Conservation (phyloP, 2,797 vertebrate genomes). For the Trematomus bernacchii region DNA sequence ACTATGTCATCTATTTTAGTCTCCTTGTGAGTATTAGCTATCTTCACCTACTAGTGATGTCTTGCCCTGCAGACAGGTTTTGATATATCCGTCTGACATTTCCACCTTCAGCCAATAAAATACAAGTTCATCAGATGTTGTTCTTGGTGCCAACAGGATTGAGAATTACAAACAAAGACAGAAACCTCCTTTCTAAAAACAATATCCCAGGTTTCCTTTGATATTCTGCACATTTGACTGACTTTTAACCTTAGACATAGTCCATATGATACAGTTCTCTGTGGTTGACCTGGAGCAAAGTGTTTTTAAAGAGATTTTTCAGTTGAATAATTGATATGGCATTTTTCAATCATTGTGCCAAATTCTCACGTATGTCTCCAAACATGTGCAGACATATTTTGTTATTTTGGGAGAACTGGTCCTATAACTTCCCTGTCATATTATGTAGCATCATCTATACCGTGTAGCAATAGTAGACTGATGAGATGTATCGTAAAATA, state of each 20-base stretch:
- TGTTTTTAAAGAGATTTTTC: neutral
- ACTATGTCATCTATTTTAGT: neutral
- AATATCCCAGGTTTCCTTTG: neutral
- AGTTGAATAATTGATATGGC: neutral
- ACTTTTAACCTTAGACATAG: neutral
- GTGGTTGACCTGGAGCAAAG: neutral
- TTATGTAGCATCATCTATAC: neutral
- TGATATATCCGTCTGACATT: neutral
- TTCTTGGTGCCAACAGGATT: neutral
- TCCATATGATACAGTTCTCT: neutral
- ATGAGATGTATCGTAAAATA: neutral
- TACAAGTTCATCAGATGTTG: neutral
- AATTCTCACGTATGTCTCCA: constrained; percentile 1
- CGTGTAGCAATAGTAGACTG: neutral
- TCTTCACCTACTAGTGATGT: neutral
- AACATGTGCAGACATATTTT: constrained; percentile 8
- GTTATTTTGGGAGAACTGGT: neutral
- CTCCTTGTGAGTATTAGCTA: neutral
- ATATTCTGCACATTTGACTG: neutral
- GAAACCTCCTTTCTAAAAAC: neutral
- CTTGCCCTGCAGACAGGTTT: neutral
- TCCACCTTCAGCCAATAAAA: neutral
- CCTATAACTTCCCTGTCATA: neutral
- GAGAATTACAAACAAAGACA: neutral
- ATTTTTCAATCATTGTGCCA: neutral